Base-by-base conservation (phyloP, 2,888 invertebrate species). In the Xanthia togata region DNA sequence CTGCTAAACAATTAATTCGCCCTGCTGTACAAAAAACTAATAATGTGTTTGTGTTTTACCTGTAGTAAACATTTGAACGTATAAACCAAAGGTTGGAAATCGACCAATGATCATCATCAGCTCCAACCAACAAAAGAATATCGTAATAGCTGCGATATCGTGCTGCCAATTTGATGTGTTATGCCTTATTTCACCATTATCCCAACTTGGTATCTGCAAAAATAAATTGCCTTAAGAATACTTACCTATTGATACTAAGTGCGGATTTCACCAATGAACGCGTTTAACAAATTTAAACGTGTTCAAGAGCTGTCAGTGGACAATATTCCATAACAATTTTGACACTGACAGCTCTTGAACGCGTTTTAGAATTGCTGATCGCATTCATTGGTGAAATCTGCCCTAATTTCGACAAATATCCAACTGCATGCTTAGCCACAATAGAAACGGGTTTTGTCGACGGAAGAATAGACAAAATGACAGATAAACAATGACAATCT, bases 1-100 rank as follows among this genome's bases (percentile, higher is more conserved):
- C 44, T 44, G 26, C 41, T 26, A 26, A 26, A 12, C 41, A 64
- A 44, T 12, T 3, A 26, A 44, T 44, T 64, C 41, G 1, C 64
- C 26, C 26, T 26, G 11, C 26, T 23, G 9, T 2, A 12, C 20
- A 31, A 31, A 64, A 26, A 47, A 14, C 12, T 1, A 31, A 20
- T n/a, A 35, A n/a, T 44, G 6, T 12, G 2, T 38, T 31, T 65
- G 12, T 41, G 1, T 57, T 67, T 53, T 60, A 97, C 97, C 97
- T 89, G 98, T 98, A 2, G 98, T 98, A 92, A 98, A 98, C 98
- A 98, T 98, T 94, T 98, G 98, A 38, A 98, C 98, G 91, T 98
- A 98, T 4, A 98, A 95, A 0, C 98, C 98, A 88, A 98, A 98
- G 86, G 98, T 98, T 55, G 98, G 98, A 93, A 98, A 98, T 75